Evolutionary conservation across 2,888 invertebrate genomes (phyloP), one percentile per base, ranked within the genome.

Genomic region (Chloroclysta siterata): DNA sequence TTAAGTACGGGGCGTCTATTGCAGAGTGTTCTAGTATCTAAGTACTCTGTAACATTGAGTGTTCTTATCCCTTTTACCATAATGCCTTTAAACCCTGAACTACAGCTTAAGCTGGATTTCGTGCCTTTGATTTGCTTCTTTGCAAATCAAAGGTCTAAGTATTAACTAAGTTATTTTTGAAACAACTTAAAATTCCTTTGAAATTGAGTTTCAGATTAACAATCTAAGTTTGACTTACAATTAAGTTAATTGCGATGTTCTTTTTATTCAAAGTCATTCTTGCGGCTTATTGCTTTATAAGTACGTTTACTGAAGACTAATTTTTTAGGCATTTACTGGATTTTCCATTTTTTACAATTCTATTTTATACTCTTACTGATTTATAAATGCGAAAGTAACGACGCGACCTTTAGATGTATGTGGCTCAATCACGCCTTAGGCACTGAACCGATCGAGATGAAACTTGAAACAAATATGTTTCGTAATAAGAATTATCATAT

Each of bases 1-100:
- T 78, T 82, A 81, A 87, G 82, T 80, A 83, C 78, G 69, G 69
- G 64, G 72, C 73, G 74, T 76, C 76, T 74, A 70, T 58, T 75
- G 75, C 74, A 74, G 72, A 70, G 73, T 73, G 72, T 72, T 72
- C 58, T 48, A 72, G 73, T 52, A 52, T 47, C 10, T 36, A 36
- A 17, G 75, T 60, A 78, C 71, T 56, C 47, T 70, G 60, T 55
- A 51, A 29, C 54, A 58, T 69, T 71, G 69, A 72, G 69, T 63
- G 65, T 68, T 55, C 65, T 64, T 55, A 58, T 51, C 59, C 63
- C 47, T 65, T 56, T 57, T n/a, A n/a, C n/a, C 60, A 44, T 44
- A 57, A 65, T 29, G 57, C 36, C 50, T 52, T 58, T 59, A 46
- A 56, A 14, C 33, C 36, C 52, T 42, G 28, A 57, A 51, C 33